Conservation (phyloP, 92 coral and sea anemone species). For the Palythoa heliodiscus region DNA sequence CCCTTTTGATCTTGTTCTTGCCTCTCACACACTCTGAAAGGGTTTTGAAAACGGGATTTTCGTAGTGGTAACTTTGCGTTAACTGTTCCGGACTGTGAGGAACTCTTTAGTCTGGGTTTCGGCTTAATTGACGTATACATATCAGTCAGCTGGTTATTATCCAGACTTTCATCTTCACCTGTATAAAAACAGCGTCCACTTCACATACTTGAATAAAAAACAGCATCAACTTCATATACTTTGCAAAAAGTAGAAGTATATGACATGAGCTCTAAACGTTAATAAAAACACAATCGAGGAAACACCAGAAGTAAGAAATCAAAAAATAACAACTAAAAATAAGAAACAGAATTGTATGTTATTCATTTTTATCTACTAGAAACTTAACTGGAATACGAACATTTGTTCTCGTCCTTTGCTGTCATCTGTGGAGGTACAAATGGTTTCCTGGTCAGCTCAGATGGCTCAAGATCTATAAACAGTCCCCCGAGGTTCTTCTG, state of each 20-base stretch:
- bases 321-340: too few relatives aligned
- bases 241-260: too few relatives aligned
- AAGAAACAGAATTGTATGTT: too few relatives aligned
- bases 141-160: conserved; percentile 60
- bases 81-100: not conserved
- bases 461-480: conserved; percentile 48
- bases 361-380: too few relatives aligned
- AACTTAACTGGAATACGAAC: not conserved
- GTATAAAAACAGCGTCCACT: not conserved
- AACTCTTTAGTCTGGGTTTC: conserved; percentile 14
- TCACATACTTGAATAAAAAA: not conserved
- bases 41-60: conserved; percentile 62
- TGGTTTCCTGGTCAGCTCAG: conserved; percentile 53
- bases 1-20: not conserved
- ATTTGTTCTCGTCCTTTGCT: not conserved
- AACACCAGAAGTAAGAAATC: too few relatives aligned
- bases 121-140: conserved; percentile 69
- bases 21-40: conserved; percentile 49
- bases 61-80: conserved; percentile 11
- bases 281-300: too few relatives aligned
- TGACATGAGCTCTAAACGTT: too few relatives aligned
- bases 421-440: conserved; percentile 61
- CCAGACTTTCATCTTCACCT: conserved; percentile 62
- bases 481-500: conserved; percentile 66
- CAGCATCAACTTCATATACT: too few relatives aligned